Evolutionary conservation across 2,113 vertebrate species (phyloP).

Genomic region (Blennius ocellaris): DNA sequence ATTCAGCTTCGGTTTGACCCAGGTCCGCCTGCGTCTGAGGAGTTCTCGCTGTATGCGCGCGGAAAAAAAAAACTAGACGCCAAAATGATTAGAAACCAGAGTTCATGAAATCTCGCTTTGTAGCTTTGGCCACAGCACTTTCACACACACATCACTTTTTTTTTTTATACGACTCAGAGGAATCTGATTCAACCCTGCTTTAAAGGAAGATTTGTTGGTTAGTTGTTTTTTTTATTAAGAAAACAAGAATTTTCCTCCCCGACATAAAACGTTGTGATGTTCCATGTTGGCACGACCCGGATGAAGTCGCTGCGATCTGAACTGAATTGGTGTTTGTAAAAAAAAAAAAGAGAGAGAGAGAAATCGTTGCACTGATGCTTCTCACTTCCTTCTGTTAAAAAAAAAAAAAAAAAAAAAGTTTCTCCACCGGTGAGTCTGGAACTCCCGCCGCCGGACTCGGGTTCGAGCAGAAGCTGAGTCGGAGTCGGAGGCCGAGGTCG

Average conservation of each 20-base stretch:
- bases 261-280: conserved; percentile 65
- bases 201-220: conserved; percentile 55
- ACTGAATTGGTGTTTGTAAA: conserved; percentile 30
- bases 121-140: conserved; percentile 77
- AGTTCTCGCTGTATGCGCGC: conserved; percentile 63
- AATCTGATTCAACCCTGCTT: conserved; percentile 75
- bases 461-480: conserved; percentile 17
- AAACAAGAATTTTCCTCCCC: conserved; percentile 64
- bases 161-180: conserved; percentile 75
- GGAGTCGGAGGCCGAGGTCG: conserved; percentile 16
- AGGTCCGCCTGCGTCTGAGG: conserved; percentile 65
- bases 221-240: conserved; percentile 68
- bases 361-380: conserved; percentile 31
- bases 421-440: conserved; percentile 4
- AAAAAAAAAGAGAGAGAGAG: too few species aligned
- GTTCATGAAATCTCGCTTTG: conserved; percentile 73
- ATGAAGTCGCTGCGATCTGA: conserved; percentile 16
- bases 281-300: conserved; percentile 42
- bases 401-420: too few species aligned
- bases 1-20: conserved; percentile 76
- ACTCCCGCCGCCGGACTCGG: not conserved
- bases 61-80: conserved; percentile 65
- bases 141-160: conserved; percentile 77
- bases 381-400: conserved; percentile 10
- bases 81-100: conserved; percentile 71